Conservation (phyloP, 2,888 invertebrate species). For the Dascillus cervinus region DNA sequence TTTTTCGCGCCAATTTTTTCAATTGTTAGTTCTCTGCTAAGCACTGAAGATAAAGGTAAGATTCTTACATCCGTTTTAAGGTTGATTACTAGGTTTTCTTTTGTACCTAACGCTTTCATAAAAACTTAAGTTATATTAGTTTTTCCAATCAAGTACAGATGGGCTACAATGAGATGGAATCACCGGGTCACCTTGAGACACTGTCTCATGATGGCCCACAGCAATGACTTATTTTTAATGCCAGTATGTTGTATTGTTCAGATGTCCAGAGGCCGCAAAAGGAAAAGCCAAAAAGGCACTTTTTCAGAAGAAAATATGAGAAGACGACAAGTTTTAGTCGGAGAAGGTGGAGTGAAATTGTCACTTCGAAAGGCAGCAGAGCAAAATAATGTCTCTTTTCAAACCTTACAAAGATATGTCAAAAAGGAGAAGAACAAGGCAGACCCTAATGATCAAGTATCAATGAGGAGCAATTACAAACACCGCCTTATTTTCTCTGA, state of each 20-base stretch:
- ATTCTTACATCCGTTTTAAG: no score
- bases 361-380: conserved; percentile 7
- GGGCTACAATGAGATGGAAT: no score
- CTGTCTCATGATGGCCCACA: conserved; percentile 7
- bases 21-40: no score
- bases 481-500: conserved; percentile 7
- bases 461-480: conserved; percentile 10
- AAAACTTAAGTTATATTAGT: no score
- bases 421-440: conserved; percentile 7
- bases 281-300: conserved; percentile 7
- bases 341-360: conserved; percentile 6
- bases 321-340: conserved; percentile 7
- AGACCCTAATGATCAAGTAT: conserved; percentile 3
- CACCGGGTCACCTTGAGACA: no score
- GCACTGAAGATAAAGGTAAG: no score
- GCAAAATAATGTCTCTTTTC: conserved; percentile 7
- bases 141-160: no score
- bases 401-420: conserved; percentile 8
- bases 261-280: conserved; percentile 8
- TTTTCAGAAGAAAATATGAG: conserved; percentile 8
- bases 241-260: neutral
- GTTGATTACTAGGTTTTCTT: no score
- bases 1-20: no score
- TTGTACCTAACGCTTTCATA: no score
- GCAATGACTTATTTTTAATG: neutral